These are phyloP conservation scores for Indicator maculatus DNA, from an alignment of 2,113 vertebrate species.

Conservation along the genomic window DNA sequence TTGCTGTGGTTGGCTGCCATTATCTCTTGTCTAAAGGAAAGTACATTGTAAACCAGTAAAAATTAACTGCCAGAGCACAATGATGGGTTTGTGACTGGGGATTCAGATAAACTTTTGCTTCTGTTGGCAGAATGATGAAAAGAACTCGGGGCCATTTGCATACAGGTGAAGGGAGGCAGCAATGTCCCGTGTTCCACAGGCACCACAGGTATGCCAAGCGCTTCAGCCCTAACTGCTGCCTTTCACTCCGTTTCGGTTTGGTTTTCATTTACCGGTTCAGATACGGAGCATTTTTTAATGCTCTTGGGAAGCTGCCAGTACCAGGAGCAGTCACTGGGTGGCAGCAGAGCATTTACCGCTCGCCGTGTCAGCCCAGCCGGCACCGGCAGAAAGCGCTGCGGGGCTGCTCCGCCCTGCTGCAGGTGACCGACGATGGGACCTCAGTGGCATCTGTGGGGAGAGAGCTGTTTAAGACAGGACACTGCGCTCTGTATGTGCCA, in stretches of 20 bases:
- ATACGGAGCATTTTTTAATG: background rate
- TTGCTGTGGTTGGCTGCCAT: conserved; percentile 50
- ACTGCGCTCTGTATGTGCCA: background rate
- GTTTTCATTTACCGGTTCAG: background rate
- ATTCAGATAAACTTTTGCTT: conserved; percentile 68
- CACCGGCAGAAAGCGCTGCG: background rate
- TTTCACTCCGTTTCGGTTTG: background rate
- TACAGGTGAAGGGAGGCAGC: conserved; percentile 71
- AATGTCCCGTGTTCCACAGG: background rate
- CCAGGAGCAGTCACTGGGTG: conserved; percentile 55
- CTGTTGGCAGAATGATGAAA: conserved; percentile 65
- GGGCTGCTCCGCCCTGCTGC: fast-evolving
- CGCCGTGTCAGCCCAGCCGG: background rate
- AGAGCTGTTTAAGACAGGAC: background rate
- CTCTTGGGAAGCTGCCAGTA: background rate
- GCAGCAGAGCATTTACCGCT: conserved; percentile 67
- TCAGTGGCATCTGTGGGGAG: background rate
- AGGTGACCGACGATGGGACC: background rate
- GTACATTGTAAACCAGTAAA: conserved; percentile 72
- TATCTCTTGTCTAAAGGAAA: conserved; percentile 55
- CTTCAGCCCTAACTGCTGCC: background rate
- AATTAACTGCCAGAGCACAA: conserved; percentile 80
- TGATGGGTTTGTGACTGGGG: conserved; percentile 64
- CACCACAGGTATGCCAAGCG: conserved; percentile 56
- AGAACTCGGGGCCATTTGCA: conserved; percentile 66